Conservation (phyloP, 2,888 invertebrate genomes). For the Vanessa cardui region DNA sequence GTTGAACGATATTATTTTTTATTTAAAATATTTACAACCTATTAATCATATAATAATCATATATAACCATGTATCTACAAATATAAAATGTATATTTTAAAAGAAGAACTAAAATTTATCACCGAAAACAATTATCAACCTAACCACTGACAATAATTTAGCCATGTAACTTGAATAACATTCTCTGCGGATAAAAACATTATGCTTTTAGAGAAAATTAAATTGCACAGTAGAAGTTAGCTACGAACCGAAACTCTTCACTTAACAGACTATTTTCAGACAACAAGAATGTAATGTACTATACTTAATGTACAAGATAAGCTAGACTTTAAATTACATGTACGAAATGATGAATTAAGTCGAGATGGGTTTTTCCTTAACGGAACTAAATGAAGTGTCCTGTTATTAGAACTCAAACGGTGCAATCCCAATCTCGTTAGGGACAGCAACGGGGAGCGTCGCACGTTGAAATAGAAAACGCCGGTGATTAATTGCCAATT, state of each 20-base stretch:
- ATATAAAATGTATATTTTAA: too few species aligned
- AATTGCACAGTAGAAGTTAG: too few species aligned
- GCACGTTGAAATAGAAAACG: slow-evolving; percentile 79
- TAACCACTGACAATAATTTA: background rate
- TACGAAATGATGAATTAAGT: slow-evolving; percentile 5
- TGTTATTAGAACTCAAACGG: slow-evolving; percentile 52
- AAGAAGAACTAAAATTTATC: too few species aligned
- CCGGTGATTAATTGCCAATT: slow-evolving; percentile 81
- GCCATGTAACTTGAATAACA: slow-evolving; percentile 16
- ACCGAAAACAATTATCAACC: too few species aligned
- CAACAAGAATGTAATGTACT: background rate
- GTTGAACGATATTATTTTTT: background rate
- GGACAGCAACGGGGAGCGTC: slow-evolving; percentile 45
- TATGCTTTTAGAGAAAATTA: too few species aligned
- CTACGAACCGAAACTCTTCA: too few species aligned
- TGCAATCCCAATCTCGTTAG: slow-evolving; percentile 69
- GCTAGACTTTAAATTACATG: slow-evolving; percentile 5
- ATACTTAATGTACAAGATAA: background rate
- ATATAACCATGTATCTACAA: too few species aligned
- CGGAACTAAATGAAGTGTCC: slow-evolving; percentile 42
- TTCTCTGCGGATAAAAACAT: too few species aligned
- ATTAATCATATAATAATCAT: background rate
- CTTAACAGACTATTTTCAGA: background rate
- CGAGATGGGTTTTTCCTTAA: slow-evolving; percentile 26
- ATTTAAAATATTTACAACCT: background rate